Evolutionary conservation across 1,140 invertebrate genomes (phyloP).

Genomic region (Ceratina japonica): DNA sequence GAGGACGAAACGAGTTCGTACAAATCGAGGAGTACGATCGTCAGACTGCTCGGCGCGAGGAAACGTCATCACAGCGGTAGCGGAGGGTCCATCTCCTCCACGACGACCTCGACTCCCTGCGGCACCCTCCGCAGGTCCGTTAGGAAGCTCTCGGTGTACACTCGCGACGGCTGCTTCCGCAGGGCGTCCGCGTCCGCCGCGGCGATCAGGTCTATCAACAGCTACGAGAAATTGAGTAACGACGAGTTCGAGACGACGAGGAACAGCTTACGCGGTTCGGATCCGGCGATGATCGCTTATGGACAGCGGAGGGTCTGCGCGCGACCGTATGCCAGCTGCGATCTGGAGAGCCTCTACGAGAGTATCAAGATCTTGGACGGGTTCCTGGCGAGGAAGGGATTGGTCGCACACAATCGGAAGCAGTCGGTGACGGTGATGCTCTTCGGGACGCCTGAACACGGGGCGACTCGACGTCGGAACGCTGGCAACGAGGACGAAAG

Average conservation of each 20-base stretch:
- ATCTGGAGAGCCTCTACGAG: constrained; percentile 70
- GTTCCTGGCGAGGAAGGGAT: constrained; percentile 57
- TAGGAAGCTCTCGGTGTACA: constrained; percentile 63
- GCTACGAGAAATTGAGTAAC: constrained; percentile 66
- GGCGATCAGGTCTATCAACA: constrained; percentile 54
- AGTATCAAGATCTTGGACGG: constrained; percentile 70
- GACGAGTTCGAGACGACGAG: constrained; percentile 57
- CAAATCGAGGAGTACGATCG: constrained; percentile 53
- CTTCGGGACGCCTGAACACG: constrained; percentile 66
- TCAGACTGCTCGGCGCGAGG: constrained; percentile 63
- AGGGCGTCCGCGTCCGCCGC: constrained; percentile 64
- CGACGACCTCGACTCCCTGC: constrained; percentile 54
- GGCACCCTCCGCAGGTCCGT: constrained; percentile 40
- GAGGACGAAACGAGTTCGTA: constrained; percentile 32
- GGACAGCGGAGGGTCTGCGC: neutral
- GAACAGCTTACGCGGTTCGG: constrained; percentile 40
- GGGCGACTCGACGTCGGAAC: neutral
- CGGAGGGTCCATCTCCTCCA: constrained; percentile 17
- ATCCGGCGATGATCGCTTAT: constrained; percentile 24
- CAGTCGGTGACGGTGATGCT: constrained; percentile 62
- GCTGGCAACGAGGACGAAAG: neutral
- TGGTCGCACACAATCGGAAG: neutral
- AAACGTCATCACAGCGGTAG: constrained; percentile 23
- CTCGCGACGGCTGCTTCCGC: constrained; percentile 64
- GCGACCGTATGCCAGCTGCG: constrained; percentile 57